Percentiles rank a stretch among this genome's conserved stretches.
Evolutionary conservation across 1,140 invertebrate genomes (phyloP).

Genomic region (Bombus cullumanus): DNA sequence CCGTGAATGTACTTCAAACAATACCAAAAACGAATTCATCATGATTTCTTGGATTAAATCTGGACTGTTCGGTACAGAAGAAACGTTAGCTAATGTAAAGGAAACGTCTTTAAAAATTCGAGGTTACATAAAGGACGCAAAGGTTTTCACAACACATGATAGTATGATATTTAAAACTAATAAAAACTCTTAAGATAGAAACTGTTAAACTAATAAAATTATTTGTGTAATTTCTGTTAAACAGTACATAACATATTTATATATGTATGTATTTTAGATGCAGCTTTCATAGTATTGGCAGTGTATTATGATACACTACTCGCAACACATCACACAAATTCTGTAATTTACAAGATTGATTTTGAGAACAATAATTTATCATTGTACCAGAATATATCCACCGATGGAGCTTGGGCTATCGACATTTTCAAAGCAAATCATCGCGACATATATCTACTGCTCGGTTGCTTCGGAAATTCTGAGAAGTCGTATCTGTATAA

Average conservation of each 20-base stretch:
- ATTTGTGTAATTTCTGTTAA: slow-evolving; percentile 8
- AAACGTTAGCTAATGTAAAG: neutral
- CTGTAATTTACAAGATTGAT: slow-evolving; percentile 68
- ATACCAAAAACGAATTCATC: slow-evolving; percentile 43
- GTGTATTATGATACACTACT: slow-evolving; percentile 65
- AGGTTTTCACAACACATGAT: slow-evolving; percentile 54
- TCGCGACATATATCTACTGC: slow-evolving; percentile 54
- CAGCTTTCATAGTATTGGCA: slow-evolving; percentile 65
- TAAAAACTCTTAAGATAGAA: neutral
- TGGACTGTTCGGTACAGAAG: neutral
- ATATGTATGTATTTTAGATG: slow-evolving; percentile 50
- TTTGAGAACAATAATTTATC: slow-evolving; percentile 33
- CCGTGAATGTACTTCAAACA: slow-evolving; percentile 42
- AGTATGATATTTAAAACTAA: slow-evolving; percentile 45
- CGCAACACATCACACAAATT: slow-evolving; percentile 57
- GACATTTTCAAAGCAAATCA: slow-evolving; percentile 63
- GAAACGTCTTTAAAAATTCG: slow-evolving; percentile 23
- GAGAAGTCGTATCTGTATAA: slow-evolving; percentile 63
- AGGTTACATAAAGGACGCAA: slow-evolving; percentile 67
- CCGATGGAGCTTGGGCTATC: slow-evolving; percentile 61
- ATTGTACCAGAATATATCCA: slow-evolving; percentile 60
- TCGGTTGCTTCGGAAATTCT: slow-evolving; percentile 62
- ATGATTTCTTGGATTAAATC: slow-evolving; percentile 59
- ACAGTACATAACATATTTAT: neutral
- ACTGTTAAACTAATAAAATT: neutral